A percentile compares a stretch with the other conserved stretches of the same genome.
Conservation (phyloP, 1,140 invertebrate species). For the Yoshiicerus persimilis region DNA sequence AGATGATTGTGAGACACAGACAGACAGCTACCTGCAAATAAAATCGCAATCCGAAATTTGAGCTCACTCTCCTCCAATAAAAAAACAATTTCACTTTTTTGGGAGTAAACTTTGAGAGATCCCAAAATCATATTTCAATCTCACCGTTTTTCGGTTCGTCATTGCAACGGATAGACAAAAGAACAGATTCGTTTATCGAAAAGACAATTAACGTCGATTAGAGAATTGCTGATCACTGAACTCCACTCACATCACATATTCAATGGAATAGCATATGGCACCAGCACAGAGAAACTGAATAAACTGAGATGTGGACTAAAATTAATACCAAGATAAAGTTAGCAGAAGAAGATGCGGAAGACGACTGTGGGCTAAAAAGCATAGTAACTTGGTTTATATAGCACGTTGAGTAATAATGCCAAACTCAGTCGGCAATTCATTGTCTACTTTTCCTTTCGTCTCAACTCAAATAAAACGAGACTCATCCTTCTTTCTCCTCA, state of each 20-base stretch:
- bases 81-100: neutral
- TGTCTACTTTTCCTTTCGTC: neutral
- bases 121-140: neutral
- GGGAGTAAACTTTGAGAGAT: neutral
- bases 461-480: neutral
- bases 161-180: too few relatives aligned
- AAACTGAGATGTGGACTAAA: neutral
- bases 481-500: neutral
- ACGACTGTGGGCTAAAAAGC: neutral
- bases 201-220: neutral
- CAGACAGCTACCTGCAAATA: neutral
- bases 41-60: neutral
- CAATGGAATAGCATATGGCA: too few relatives aligned
- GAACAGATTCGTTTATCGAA: neutral
- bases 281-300: neutral
- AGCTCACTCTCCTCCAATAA: neutral
- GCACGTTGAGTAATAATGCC: neutral
- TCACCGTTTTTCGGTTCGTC: conserved; percentile 4
- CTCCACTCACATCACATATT: neutral
- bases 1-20: neutral
- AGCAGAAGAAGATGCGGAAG: neutral
- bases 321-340: neutral
- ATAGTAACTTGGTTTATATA: conserved; percentile 3
- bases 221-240: neutral
- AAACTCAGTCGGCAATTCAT: neutral